Evolutionary conservation across 2,113 vertebrate species (phyloP).

Genomic region (Xenus cinereus): DNA sequence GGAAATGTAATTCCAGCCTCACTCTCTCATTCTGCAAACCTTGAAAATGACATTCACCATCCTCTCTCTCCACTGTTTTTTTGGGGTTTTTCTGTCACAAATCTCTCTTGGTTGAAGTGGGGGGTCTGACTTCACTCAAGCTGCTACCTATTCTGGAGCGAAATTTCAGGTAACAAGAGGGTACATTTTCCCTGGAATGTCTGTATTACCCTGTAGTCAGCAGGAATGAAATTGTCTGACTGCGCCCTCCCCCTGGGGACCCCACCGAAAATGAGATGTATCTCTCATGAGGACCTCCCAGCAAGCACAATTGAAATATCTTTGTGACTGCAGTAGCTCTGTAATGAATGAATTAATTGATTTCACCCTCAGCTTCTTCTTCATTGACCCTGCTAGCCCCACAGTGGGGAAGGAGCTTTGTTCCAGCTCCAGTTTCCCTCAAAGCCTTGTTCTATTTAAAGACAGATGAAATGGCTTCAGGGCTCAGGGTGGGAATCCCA

Average conservation of each 20-base stretch:
- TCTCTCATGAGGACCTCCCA: slow-evolving; percentile 53
- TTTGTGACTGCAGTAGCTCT: slow-evolving; percentile 9
- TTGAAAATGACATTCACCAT: not conserved
- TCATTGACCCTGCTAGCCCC: not conserved
- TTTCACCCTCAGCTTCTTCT: slow-evolving; percentile 60
- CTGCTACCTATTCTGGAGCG: not conserved
- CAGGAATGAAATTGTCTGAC: slow-evolving; percentile 14
- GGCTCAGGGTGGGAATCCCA: not conserved
- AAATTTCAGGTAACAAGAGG: not conserved
- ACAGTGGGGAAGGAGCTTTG: slow-evolving; percentile 39
- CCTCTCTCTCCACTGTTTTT: not conserved
- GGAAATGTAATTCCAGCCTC: not conserved
- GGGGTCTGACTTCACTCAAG: not conserved
- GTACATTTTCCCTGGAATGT: fast-evolving
- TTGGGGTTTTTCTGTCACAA: not conserved
- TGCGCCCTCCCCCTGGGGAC: not conserved
- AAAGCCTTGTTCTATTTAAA: slow-evolving; percentile 25
- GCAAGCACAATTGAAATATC: slow-evolving; percentile 51
- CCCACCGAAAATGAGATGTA: slow-evolving; percentile 40
- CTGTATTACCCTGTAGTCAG: slow-evolving; percentile 5
- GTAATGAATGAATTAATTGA: slow-evolving; percentile 67
- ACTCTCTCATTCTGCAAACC: not conserved
- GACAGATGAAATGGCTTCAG: not conserved
- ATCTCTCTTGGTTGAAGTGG: not conserved
- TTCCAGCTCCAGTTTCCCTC: slow-evolving; percentile 46